Percentiles rank a stretch among this genome's conserved stretches.
Evolutionary conservation across 2,113 vertebrate species (phyloP).

Genomic region (Oreotrochilus melanogaster): DNA sequence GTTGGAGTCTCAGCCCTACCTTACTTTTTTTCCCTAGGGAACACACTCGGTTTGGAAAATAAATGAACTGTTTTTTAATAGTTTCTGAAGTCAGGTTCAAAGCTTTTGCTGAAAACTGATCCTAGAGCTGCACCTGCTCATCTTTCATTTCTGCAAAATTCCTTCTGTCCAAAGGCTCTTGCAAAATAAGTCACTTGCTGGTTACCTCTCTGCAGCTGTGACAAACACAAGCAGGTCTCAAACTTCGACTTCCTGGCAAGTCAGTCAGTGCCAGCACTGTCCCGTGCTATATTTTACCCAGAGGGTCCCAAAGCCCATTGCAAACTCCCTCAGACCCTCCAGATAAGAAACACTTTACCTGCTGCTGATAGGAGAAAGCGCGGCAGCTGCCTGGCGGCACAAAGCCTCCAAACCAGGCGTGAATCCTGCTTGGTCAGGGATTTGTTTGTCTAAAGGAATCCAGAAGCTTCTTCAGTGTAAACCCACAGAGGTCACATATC

Average conservation of each 20-base stretch:
- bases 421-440: neutral
- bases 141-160: neutral
- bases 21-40: neutral
- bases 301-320: neutral
- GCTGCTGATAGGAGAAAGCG: neutral
- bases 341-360: neutral
- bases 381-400: neutral
- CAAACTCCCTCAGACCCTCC: neutral
- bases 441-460: conserved; percentile 7
- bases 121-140: neutral
- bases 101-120: neutral
- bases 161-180: neutral
- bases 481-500: neutral
- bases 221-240: neutral
- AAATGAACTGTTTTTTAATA: neutral
- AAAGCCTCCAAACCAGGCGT: neutral
- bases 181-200: neutral
- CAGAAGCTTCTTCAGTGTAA: conserved; percentile 49
- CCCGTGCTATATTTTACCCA: accelerated
- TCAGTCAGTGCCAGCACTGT: neutral
- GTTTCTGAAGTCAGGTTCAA: neutral
- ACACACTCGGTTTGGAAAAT: neutral
- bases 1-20: neutral
- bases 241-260: neutral
- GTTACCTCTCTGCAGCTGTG: neutral